Conservation (phyloP, 2,888 invertebrate genomes). For the Falcaria lacertinaria region DNA sequence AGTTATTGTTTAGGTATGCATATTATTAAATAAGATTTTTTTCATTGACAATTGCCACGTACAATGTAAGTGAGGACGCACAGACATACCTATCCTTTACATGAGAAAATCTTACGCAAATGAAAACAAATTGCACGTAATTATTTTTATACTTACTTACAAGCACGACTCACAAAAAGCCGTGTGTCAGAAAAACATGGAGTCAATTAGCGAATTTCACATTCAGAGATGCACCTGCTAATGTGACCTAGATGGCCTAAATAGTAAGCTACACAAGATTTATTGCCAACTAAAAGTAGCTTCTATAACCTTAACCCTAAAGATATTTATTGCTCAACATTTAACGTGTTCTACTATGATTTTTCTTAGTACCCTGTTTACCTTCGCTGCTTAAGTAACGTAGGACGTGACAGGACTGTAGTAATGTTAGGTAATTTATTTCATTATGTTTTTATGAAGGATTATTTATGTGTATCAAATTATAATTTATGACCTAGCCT, state of each 20-base stretch:
- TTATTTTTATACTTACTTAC: neutral
- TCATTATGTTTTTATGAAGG: neutral
- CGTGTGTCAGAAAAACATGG: neutral
- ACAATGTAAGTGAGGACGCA: no score
- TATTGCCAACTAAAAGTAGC: neutral
- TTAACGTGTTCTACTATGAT: neutral
- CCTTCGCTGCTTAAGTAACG: neutral
- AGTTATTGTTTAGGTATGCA: no score
- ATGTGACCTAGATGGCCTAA: constrained; percentile 8
- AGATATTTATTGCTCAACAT: constrained; percentile 1
- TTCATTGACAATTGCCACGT: no score
- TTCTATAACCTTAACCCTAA: neutral
- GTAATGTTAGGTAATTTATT: neutral
- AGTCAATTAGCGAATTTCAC: constrained; percentile 7
- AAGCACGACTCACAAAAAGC: neutral
- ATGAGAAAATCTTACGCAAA: no score
- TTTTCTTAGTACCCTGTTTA: neutral
- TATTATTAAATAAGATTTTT: no score
- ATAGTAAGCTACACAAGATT: neutral
- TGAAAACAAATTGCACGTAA: no score
- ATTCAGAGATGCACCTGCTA: constrained; percentile 16
- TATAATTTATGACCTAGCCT: neutral
- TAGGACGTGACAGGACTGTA: neutral
- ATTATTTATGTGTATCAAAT: neutral
- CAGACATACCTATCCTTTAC: no score